Evolutionary conservation across 2,888 invertebrate species (phyloP), one percentile per base, ranked within the genome.

Genomic region (Chrysodeixis includens): DNA sequence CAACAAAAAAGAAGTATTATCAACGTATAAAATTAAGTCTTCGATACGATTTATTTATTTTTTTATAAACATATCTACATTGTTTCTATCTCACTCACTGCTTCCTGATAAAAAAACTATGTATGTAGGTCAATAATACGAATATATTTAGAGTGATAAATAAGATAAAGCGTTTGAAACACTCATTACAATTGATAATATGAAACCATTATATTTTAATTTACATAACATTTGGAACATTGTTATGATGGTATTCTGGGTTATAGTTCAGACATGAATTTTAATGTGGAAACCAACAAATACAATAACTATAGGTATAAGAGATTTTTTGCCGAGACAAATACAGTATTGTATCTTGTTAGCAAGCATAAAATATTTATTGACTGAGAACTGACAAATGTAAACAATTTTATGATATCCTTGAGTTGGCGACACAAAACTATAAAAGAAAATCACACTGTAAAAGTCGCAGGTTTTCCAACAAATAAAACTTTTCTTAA

Each of bases 71-170:
- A 49, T 49, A 49, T 49, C 46, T 20, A 49, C 46, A 49, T 20
- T 49, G 46, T 9, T 49, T 20, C 20, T 49, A 49, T 49, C 46
- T 49, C 20, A 20, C 18, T 10, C 46, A 12, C 56, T 58, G 6
- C 14, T 54, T 32, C 8, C 52, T 16, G 56, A 66, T 66, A 70
- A 66, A 16, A 55, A 52, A n/a, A 0, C 10, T 9, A 7, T 64
- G 40, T 40, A 78, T 62, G 54, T 79, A 44, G 79, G 75, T 79
- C 79, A 79, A 75, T 72, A 70, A 59, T 62, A 70, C 55, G 49
- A 68, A 70, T 66, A 76, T 18, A 62, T 40, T 61, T 53, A 66
- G 51, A 68, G 52, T 40, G 62, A 68, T 68, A 70, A 71, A 72
- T 57, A 56, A 62, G 77, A 79, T 79, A 75, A 78, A 69, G 5